Evolutionary conservation across 2,888 invertebrate species (phyloP).

Genomic region (Drosophila kanekoi): DNA sequence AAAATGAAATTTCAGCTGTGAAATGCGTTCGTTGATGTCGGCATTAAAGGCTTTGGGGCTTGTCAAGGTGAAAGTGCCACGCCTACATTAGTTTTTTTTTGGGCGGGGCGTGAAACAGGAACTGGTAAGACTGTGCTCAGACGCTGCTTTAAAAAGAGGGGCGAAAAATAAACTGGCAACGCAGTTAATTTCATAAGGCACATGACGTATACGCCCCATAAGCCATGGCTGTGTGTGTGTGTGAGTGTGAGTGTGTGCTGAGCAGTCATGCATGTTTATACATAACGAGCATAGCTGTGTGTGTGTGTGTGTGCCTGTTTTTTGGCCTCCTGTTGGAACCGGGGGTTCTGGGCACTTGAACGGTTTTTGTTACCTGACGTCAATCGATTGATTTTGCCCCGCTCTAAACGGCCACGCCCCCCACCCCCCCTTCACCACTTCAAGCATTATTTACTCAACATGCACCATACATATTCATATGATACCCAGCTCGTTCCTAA

Average conservation of each 20-base stretch:
- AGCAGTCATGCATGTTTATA: slow-evolving; percentile 59
- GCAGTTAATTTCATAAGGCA: slow-evolving; percentile 53
- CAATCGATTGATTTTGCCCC: slow-evolving; percentile 72
- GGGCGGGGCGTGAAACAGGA: slow-evolving; percentile 29
- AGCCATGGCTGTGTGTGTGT: slow-evolving; percentile 20
- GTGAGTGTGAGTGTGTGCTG: slow-evolving; percentile 32
- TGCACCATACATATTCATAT: slow-evolving; percentile 6
- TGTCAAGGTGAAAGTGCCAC: slow-evolving; percentile 22
- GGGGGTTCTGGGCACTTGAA: slow-evolving; percentile 41
- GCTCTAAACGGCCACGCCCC: background rate
- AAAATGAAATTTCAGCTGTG: slow-evolving; percentile 31
- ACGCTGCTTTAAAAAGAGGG: slow-evolving; percentile 22
- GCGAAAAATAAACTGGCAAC: slow-evolving; percentile 24
- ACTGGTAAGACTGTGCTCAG: background rate
- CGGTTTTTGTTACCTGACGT: slow-evolving; percentile 65
- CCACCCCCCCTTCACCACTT: background rate
- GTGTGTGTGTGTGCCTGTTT: slow-evolving; percentile 25
- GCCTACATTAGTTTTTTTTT: slow-evolving; percentile 22
- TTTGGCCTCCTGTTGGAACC: slow-evolving; percentile 6
- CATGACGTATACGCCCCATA: slow-evolving; percentile 46
- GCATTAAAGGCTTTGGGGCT: slow-evolving; percentile 15
- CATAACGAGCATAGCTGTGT: slow-evolving; percentile 49
- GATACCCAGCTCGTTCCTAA: slow-evolving; percentile 38
- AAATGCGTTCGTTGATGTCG: slow-evolving; percentile 28
- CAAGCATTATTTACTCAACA: slow-evolving; percentile 16